Evolutionary conservation across 2,113 vertebrate species (phyloP).

Genomic region (Oryzias javanicus): DNA sequence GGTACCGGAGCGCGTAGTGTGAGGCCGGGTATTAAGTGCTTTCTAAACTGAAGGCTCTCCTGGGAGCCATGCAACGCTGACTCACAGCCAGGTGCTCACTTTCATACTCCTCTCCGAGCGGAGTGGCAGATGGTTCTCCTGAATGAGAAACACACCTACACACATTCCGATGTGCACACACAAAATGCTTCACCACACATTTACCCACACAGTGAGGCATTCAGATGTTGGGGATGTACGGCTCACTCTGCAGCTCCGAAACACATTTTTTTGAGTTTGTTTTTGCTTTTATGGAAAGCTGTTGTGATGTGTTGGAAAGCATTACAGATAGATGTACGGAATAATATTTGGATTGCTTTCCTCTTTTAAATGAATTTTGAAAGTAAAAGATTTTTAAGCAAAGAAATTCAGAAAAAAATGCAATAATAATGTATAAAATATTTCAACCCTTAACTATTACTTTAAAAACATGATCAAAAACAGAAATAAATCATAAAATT

Average conservation of each 20-base stretch:
- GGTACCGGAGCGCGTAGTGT: conserved; percentile 44
- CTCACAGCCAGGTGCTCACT: conserved; percentile 67
- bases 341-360: too few relatives aligned
- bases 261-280: conserved; percentile 5
- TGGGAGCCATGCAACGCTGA: conserved; percentile 62
- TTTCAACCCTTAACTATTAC: too few relatives aligned
- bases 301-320: background rate
- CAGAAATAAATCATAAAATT: too few relatives aligned
- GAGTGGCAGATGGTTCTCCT: conserved; percentile 66
- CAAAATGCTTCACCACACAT: conserved; percentile 15
- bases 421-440: too few relatives aligned
- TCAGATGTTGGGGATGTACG: conserved; percentile 9
- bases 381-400: too few relatives aligned
- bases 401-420: too few relatives aligned
- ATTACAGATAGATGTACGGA: background rate
- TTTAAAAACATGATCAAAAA: too few relatives aligned
- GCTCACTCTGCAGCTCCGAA: background rate
- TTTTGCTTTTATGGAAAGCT: background rate
- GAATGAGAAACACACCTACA: conserved; percentile 52
- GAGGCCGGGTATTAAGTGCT: conserved; percentile 64
- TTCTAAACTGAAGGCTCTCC: conserved; percentile 64
- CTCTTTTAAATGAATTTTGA: too few relatives aligned
- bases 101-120: conserved; percentile 54
- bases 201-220: conserved; percentile 18
- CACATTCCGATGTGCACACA: conserved; percentile 31